Base-by-base conservation (phyloP, 2,888 invertebrate genomes). In the Scaptomyza flava region DNA sequence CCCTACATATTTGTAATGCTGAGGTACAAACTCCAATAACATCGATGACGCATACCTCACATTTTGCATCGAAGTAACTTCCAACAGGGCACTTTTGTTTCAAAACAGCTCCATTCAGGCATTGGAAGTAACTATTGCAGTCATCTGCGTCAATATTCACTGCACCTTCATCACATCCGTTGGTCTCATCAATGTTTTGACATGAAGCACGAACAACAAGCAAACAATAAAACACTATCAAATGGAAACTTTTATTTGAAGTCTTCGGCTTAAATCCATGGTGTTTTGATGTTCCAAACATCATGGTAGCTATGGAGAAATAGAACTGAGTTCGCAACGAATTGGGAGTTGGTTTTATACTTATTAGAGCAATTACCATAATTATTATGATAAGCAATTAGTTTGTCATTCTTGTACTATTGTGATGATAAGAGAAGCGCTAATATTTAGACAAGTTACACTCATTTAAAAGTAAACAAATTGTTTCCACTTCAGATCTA, bases 261-360 rank as follows among this genome's bases (percentile, higher is more conserved):
- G 33, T 7, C 5, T 33, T 9, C 14, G 6, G 30, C 2, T 27
- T 17, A 0, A 33, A 11, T 6, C 79, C 79, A 31, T 59, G 11
- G 36, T 51, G 58, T 38, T 46, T 45, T 36, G 12, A 36, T 31
- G 27, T 7, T 17, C 12, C 33, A n/a, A 12, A 33, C 81, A 81
- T 81, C 56, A 57, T 47, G 27, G 20, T 17, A 14, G 6, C 9
- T 20, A 33, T 36, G 20, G n/a, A 42, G 11, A 47, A 45, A 31
- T 38, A 23, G 3, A 51, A 81, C 60, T 74, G 17, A 57, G 38
- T 23, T 3, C 6, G 30, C 6, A 30, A 9, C 2, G 8, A 9
- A 4, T 33, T 2, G 2, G 2, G 12, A 12, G 27, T 11, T n/a
- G 34, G 50, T 68, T 79, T 64, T 79, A 79, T 79, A 85, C 36